Evolutionary conservation across 2,113 vertebrate genomes (phyloP).

Genomic region (Coregonus clupeaformis): DNA sequence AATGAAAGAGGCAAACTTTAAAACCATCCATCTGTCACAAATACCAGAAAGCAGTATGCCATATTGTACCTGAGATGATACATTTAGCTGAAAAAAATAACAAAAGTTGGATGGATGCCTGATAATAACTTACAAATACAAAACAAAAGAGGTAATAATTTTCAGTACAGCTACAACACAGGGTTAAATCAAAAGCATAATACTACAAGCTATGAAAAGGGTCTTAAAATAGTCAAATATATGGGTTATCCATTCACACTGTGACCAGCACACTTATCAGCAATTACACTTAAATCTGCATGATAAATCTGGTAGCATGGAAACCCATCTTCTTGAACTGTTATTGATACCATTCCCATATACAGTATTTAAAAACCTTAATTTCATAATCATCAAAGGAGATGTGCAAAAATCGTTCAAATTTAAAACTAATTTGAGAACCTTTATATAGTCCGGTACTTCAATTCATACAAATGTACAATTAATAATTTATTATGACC

Average conservation of each 20-base stretch:
- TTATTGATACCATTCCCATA: neutral
- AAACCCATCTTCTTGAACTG: conserved; percentile 13
- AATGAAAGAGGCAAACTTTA: conserved; percentile 36
- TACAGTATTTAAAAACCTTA: neutral
- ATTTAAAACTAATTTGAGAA: neutral
- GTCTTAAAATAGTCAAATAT: conserved; percentile 6
- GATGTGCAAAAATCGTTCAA: neutral
- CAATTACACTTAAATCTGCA: neutral
- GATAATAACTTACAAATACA: conserved; percentile 51
- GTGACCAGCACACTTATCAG: neutral
- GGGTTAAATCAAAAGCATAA: conserved; percentile 29
- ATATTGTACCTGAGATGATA: conserved; percentile 77
- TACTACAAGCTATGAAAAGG: conserved; percentile 23
- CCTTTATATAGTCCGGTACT: neutral
- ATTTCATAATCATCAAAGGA: neutral
- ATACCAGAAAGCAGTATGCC: conserved; percentile 48
- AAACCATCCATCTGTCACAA: conserved; percentile 39
- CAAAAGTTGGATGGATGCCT: conserved; percentile 77
- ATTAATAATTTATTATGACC: neutral
- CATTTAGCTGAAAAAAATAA: conserved; percentile 66
- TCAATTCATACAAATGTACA: neutral
- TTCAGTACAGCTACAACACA: conserved; percentile 38
- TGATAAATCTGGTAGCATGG: conserved; percentile 6
- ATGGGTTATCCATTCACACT: conserved; percentile 16
- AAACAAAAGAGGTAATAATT: conserved; percentile 64